Conservation (phyloP, 2,113 vertebrate genomes). For the Osmerus eperlanus region DNA sequence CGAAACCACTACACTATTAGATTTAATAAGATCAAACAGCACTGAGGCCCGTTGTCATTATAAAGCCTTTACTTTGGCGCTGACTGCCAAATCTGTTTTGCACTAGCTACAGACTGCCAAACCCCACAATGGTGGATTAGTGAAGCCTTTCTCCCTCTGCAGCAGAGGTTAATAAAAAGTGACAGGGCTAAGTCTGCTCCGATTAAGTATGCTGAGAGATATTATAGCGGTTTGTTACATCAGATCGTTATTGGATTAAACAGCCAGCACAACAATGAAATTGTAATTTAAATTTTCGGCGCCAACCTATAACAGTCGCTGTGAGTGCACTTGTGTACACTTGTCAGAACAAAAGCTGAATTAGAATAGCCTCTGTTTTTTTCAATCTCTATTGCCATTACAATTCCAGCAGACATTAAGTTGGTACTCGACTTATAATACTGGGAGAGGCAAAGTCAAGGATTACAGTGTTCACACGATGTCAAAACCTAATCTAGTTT, state of each 20-base stretch:
- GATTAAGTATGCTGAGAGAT: constrained; percentile 96
- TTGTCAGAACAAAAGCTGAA: constrained; percentile 70
- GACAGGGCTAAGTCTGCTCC: constrained; percentile 97
- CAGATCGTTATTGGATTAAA: constrained; percentile 97
- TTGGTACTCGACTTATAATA: not conserved
- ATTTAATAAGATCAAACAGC: constrained; percentile 76
- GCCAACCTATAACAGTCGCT: constrained; percentile 64
- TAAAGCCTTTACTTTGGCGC: constrained; percentile 70
- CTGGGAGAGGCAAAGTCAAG: constrained; percentile 40
- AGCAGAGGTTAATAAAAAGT: constrained; percentile 99
- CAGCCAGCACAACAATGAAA: constrained; percentile 91
- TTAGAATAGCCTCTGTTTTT: constrained; percentile 59
- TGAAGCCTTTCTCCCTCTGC: constrained; percentile 91
- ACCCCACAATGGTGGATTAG: constrained; percentile 93
- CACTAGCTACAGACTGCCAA: constrained; percentile 85
- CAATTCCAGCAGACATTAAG: constrained; percentile 49
- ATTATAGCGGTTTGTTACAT: constrained; percentile 90
- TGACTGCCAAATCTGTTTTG: constrained; percentile 84
- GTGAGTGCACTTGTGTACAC: constrained; percentile 43
- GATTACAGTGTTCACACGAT: constrained; percentile 13
- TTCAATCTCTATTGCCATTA: constrained; percentile 36
- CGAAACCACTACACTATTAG: constrained; percentile 63
- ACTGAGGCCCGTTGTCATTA: constrained; percentile 69
- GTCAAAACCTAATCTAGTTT: too few relatives aligned
- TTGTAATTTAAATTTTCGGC: constrained; percentile 85